Evolutionary conservation across 2,888 invertebrate genomes (phyloP), one percentile per base, ranked within the genome.

Genomic region (Lasioglossum oenotherae): DNA sequence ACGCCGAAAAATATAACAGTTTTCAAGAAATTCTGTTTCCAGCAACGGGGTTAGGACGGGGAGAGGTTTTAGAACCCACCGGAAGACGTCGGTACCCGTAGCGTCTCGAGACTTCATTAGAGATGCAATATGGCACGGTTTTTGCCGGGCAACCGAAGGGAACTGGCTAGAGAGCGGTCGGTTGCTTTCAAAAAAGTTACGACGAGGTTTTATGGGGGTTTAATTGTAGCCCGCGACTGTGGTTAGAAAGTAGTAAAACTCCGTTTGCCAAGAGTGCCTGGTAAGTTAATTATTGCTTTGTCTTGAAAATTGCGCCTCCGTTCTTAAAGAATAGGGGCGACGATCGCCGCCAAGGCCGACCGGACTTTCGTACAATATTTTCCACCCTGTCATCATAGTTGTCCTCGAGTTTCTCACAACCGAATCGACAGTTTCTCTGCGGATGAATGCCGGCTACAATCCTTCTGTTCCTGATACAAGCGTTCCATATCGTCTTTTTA

Each of bases 221-320:
- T 94, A 94, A 94, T 94, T 94, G 94, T 94, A 94, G 93, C 89
- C 93, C 92, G 90, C 92, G 93, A 94, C 93, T 93, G 93, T 93
- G 93, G 93, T 94, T 94, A 94, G 93, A 94, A 94, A 93, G 94
- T 94, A 94, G 93, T 94, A 93, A 94, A 94, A 93, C 90, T 88
- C 92, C 89, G 88, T 92, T 89, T 89, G 92, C 92, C 88, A 83
- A 82, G 38, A 41, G 81, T 86, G 78, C 78, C 82, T 41, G 80
- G 74, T n/a, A 57, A 57, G 57, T 86, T 92, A 91, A 92, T 92
- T 91, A 91, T 89, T 91, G 91, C 90, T 91, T 89, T 88, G 89
- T 90, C 89, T 89, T 83, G 85, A 74, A 78, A 89, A 88, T 90
- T 84, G 74, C 82, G 67, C 80, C 82, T 84, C 53, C 82, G 77